A percentile compares a stretch with the other conserved stretches of the same genome.
Evolutionary conservation across 2,888 invertebrate species (phyloP).

Genomic region (Esperia sulphurella): DNA sequence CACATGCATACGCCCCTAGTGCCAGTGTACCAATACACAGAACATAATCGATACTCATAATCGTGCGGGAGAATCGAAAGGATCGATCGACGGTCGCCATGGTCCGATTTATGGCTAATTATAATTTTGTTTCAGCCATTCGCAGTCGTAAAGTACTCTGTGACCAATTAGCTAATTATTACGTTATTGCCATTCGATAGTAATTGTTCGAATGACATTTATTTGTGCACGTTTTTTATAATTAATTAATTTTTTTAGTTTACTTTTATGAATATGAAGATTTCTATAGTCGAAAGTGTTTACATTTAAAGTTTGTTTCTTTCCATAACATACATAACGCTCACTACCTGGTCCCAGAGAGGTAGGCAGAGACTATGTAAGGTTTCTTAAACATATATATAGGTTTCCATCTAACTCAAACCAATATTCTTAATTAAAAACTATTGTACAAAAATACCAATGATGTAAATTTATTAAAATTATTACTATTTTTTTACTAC

Average conservation of each 20-base stretch:
- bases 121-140: constrained; percentile 60
- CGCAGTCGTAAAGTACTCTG: constrained; percentile 60
- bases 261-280: not conserved
- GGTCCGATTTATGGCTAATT: constrained; percentile 66
- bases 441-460: too few relatives aligned
- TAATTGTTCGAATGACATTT: constrained; percentile 12
- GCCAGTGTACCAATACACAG: constrained; percentile 6
- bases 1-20: constrained; percentile 14
- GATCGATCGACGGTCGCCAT: constrained; percentile 51
- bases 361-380: too few relatives aligned
- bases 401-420: too few relatives aligned
- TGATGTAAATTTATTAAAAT: too few relatives aligned
- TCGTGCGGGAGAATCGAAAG: constrained; percentile 40
- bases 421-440: too few relatives aligned
- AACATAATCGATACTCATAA: constrained; percentile 24
- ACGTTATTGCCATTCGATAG: constrained; percentile 16
- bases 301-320: too few relatives aligned
- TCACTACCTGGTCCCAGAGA: too few relatives aligned
- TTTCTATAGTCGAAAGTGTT: too few relatives aligned
- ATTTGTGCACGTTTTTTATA: not conserved
- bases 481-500: too few relatives aligned
- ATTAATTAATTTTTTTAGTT: not conserved
- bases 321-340: too few relatives aligned
- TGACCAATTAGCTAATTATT: constrained; percentile 71
- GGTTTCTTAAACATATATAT: too few relatives aligned